Evolutionary conservation across 2,888 invertebrate genomes (phyloP).

Genomic region (Mythimna vitellina): DNA sequence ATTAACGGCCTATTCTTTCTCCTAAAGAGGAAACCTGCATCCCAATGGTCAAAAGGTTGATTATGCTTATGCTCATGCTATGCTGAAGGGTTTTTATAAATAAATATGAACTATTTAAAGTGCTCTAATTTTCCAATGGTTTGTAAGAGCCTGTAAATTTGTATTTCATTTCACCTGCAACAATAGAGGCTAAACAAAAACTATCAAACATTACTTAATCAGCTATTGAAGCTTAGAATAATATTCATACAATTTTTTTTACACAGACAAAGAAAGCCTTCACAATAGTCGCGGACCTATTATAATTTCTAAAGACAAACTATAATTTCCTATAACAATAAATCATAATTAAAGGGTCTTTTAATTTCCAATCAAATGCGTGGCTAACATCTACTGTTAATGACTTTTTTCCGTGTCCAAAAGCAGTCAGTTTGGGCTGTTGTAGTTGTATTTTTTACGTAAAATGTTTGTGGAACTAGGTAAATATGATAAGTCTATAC

Average conservation of each 20-base stretch:
- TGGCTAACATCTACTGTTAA: slow-evolving; percentile 69
- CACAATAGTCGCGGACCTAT: background rate
- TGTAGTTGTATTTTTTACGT: slow-evolving; percentile 61
- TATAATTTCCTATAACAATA: slow-evolving; percentile 51
- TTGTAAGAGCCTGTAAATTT: no score
- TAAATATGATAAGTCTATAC: slow-evolving; percentile 23
- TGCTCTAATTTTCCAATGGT: no score
- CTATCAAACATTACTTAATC: background rate
- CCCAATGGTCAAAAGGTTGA: no score
- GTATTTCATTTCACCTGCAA: no score
- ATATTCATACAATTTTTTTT: no score
- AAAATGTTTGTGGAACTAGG: slow-evolving; percentile 32
- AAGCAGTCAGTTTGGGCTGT: slow-evolving; percentile 65
- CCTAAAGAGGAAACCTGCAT: no score
- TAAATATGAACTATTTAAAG: no score
- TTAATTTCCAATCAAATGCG: slow-evolving; percentile 68
- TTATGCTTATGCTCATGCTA: no score
- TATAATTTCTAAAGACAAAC: slow-evolving; percentile 47
- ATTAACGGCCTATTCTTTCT: no score
- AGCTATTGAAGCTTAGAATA: background rate
- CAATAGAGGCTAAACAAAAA: no score
- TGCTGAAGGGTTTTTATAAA: background rate
- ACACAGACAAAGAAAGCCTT: slow-evolving; percentile 1
- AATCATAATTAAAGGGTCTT: slow-evolving; percentile 68
- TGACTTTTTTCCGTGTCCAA: slow-evolving; percentile 74